Evolutionary conservation across 1,140 invertebrate genomes (phyloP), one percentile per base, ranked within the genome.

Genomic region (Physella acuta): DNA sequence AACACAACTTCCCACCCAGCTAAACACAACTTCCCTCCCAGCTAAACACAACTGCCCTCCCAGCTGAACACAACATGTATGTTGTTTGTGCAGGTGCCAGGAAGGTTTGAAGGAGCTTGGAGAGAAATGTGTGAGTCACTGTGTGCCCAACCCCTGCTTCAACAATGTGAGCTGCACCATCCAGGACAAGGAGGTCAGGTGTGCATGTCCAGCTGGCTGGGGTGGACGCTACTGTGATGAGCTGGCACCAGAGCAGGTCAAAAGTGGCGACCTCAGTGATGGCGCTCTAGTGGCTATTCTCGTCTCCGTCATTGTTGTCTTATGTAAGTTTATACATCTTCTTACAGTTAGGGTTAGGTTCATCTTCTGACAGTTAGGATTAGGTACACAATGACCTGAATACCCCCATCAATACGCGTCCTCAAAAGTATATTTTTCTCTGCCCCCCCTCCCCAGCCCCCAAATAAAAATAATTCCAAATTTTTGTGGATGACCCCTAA

Each of bases 211-310:
- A 3, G 90, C 92, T 70, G 94, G 94, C 51, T 99, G 93, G 87
- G 94, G 91, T 89, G 95, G 95, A 65, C 91, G 93, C 78, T 93
- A 95, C 84, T 98, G 96, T 86, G 93, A 97, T 83, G 70, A 74
- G 36, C 44, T 71, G n/a, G 63, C 72, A 11, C 56, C 74, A 0
- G 68, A 72, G 39, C 52, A 68, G 52, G 64, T 72, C 8, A 67
- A 69, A 11, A 70, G 73, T 24, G 79, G 76, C 14, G 77, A 75
- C n/a, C 65, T 86, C 5, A 79, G 75, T 16, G 74, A 76, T n/a
- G 80, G 76, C 8, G 79, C 78, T 52, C 74, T 86, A 2, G 75
- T 81, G 11, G 81, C 81, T 52, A 83, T 86, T 51, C 64, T 85
- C 17, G 71, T 85, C 61, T 80, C 76, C 59, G 64, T 82, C 3